Conservation (phyloP, 2,888 invertebrate genomes). For the Drosophila ezoana region DNA sequence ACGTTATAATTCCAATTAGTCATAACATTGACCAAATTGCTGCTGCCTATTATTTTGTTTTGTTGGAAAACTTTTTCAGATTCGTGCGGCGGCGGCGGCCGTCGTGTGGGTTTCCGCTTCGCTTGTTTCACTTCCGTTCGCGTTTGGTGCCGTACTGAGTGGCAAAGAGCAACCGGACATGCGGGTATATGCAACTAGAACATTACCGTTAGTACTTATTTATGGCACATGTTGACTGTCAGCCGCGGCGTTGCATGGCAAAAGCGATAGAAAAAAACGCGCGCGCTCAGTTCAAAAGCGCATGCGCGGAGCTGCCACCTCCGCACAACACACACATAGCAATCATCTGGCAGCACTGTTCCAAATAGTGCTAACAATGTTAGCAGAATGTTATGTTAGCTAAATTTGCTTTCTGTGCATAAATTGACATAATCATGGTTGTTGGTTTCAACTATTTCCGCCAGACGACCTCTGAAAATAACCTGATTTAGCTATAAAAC, state of each 20-base stretch:
- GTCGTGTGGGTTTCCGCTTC: constrained; percentile 74
- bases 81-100: constrained; percentile 42
- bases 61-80: constrained; percentile 67
- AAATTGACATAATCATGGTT: too few species aligned
- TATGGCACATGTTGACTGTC: constrained; percentile 78
- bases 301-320: constrained; percentile 57
- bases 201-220: constrained; percentile 72
- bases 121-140: constrained; percentile 75
- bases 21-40: constrained; percentile 55
- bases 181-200: constrained; percentile 57
- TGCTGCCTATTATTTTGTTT: constrained; percentile 49
- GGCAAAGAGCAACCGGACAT: constrained; percentile 45
- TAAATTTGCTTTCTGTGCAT: too few species aligned
- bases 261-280: constrained; percentile 22
- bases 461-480: too few species aligned
- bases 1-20: constrained; percentile 53
- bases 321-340: neutral
- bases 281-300: constrained; percentile 48
- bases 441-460: too few species aligned
- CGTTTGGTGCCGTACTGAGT: constrained; percentile 70
- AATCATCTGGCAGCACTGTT: constrained; percentile 2
- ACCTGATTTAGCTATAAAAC: too few species aligned
- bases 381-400: too few species aligned
- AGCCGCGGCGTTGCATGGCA: constrained; percentile 35
- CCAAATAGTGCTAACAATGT: too few species aligned